These are phyloP conservation scores for Patella caerulea DNA, from an alignment of 2,888 invertebrate species.

Conservation along the genomic window DNA sequence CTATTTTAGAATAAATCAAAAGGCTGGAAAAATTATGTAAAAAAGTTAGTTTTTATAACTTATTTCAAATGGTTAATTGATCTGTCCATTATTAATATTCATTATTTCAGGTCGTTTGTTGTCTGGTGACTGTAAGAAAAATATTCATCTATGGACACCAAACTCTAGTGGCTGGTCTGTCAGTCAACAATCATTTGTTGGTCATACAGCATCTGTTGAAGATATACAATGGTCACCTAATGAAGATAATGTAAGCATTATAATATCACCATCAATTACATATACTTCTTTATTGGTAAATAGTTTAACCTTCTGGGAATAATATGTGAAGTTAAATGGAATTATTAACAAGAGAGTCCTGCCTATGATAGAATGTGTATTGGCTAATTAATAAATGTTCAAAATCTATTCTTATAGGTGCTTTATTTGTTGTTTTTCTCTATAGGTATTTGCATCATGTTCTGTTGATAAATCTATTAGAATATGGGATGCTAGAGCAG, in stretches of 20 bases:
- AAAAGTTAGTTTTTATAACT: too few relatives aligned
- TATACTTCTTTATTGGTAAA: neutral
- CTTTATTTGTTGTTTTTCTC: neutral
- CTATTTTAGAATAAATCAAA: too few relatives aligned
- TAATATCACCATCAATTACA: neutral
- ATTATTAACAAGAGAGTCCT: too few relatives aligned
- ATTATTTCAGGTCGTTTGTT: slow-evolving; percentile 81
- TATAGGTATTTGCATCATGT: slow-evolving; percentile 74
- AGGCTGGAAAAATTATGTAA: too few relatives aligned
- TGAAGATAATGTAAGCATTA: slow-evolving; percentile 79
- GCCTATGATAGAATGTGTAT: too few relatives aligned
- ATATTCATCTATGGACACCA: slow-evolving; percentile 95
- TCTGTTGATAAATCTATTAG: slow-evolving; percentile 79
- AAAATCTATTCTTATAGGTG: neutral
- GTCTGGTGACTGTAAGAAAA: slow-evolving; percentile 92
- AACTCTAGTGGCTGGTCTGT: slow-evolving; percentile 89
- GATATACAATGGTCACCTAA: slow-evolving; percentile 99
- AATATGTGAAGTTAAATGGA: too few relatives aligned
- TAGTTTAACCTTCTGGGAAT: too few relatives aligned
- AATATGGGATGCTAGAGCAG: slow-evolving; percentile 94
- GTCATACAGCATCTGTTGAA: slow-evolving; percentile 94
- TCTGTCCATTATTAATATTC: too few relatives aligned
- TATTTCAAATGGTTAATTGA: too few relatives aligned
- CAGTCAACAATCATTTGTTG: slow-evolving; percentile 88
- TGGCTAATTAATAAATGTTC: too few relatives aligned